Conservation (phyloP, 2,888 invertebrate species). For the Heliconius charithonia region DNA sequence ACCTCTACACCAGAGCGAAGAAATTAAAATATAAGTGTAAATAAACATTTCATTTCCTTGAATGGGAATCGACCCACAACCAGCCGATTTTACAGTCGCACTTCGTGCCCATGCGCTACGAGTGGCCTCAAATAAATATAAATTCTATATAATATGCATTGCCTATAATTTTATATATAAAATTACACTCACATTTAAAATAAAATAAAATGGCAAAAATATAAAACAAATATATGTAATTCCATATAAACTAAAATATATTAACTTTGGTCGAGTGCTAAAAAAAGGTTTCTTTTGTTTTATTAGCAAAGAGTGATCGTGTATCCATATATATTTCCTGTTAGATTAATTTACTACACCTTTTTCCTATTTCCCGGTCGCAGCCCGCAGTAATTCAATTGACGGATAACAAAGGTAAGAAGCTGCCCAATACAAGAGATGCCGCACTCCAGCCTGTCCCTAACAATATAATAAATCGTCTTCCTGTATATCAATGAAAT, state of each 20-base stretch:
- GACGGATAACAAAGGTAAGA: conserved; percentile 44
- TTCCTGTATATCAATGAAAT: conserved; percentile 29
- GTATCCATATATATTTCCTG: conserved; percentile 29
- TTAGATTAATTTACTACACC: conserved; percentile 38
- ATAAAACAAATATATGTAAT: no score
- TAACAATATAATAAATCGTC: conserved; percentile 40
- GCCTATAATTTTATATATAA: no score
- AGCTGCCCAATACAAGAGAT: conserved; percentile 36
- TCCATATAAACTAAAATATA: neutral
- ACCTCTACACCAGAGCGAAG: no score
- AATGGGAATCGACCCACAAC: no score
- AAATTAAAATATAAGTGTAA: no score
- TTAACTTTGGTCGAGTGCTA: conserved; percentile 10
- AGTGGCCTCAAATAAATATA: no score
- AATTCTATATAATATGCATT: no score
- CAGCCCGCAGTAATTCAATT: conserved; percentile 41
- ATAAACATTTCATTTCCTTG: no score
- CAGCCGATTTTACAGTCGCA: no score
- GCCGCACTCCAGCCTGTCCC: conserved; percentile 29
- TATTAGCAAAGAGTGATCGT: conserved; percentile 22
- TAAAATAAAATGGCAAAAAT: no score
- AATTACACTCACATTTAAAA: no score
- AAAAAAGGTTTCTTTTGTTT: conserved; percentile 7
- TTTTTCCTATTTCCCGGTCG: conserved; percentile 35
- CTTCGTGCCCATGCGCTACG: no score